Evolutionary conservation across 2,113 vertebrate genomes (phyloP).

Genomic region (Delphinus delphis): DNA sequence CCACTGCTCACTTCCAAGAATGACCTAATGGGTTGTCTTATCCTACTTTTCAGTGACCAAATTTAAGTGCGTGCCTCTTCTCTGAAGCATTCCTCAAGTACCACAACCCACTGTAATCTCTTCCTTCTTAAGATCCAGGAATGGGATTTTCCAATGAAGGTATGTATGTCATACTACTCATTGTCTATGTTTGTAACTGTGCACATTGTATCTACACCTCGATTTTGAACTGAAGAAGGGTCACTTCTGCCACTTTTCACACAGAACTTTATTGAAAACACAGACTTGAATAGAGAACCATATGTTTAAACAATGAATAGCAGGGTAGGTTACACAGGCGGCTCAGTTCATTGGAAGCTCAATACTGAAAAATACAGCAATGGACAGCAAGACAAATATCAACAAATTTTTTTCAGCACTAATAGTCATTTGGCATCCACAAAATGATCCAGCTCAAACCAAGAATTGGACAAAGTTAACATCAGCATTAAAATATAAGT

Average conservation of each 20-base stretch:
- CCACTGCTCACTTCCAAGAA: not conserved
- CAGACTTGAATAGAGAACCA: conserved; percentile 60
- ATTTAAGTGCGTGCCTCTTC: not conserved
- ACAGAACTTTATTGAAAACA: conserved; percentile 76
- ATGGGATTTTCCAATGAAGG: conserved; percentile 41
- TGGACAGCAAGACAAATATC: conserved; percentile 66
- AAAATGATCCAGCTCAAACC: conserved; percentile 60
- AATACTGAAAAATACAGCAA: conserved; percentile 66
- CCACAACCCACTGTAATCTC: not conserved
- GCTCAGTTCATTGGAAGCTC: conserved; percentile 47
- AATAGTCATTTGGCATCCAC: conserved; percentile 73
- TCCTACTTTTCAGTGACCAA: not conserved
- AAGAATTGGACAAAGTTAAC: conserved; percentile 61
- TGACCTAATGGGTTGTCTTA: not conserved
- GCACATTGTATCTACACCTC: not conserved
- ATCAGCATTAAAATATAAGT: conserved; percentile 67
- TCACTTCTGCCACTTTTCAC: conserved; percentile 62
- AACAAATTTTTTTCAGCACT: conserved; percentile 64
- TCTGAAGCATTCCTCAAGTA: not conserved
- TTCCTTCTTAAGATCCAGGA: conserved; percentile 4
- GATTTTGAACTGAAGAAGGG: conserved; percentile 61
- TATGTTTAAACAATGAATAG: conserved; percentile 62
- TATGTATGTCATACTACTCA: not conserved
- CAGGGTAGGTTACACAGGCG: conserved; percentile 49
- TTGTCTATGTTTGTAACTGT: not conserved